Conservation (phyloP, 2,113 vertebrate species). For the Epinephelus fuscoguttatus region DNA sequence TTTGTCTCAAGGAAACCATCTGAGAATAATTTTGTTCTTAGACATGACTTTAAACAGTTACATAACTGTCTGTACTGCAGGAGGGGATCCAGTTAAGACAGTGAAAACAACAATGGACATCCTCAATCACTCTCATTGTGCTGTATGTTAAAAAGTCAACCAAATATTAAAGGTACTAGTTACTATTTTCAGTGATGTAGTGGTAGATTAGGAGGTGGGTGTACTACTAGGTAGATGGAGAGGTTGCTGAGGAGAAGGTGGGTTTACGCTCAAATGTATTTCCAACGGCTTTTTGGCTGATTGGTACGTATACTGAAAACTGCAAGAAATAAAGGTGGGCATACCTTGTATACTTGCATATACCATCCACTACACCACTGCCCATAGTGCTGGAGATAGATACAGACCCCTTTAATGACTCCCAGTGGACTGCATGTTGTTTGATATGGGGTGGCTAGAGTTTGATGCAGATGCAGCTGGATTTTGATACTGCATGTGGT, state of each 20-base stretch:
- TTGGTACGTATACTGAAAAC: too few relatives aligned
- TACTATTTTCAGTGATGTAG: background rate
- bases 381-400: background rate
- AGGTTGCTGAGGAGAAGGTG: too few relatives aligned
- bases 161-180: background rate
- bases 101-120: background rate
- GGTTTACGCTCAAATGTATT: too few relatives aligned
- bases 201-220: too few relatives aligned
- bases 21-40: conserved; percentile 23
- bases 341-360: too few relatives aligned
- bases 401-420: background rate
- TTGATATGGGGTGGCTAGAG: background rate
- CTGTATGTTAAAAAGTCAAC: background rate
- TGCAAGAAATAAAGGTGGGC: too few relatives aligned
- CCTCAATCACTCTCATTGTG: background rate
- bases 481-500: too few relatives aligned
- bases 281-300: too few relatives aligned
- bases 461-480: background rate
- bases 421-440: background rate
- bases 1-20: background rate
- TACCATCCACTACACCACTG: too few relatives aligned
- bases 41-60: conserved; percentile 26
- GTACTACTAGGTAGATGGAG: too few relatives aligned
- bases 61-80: conserved; percentile 37
- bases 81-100: background rate